Percentiles rank a stretch among this genome's conserved stretches.
Evolutionary conservation across 92 coral and sea anemone genomes (phyloP).

Genomic region (Epizoanthus stellaris): DNA sequence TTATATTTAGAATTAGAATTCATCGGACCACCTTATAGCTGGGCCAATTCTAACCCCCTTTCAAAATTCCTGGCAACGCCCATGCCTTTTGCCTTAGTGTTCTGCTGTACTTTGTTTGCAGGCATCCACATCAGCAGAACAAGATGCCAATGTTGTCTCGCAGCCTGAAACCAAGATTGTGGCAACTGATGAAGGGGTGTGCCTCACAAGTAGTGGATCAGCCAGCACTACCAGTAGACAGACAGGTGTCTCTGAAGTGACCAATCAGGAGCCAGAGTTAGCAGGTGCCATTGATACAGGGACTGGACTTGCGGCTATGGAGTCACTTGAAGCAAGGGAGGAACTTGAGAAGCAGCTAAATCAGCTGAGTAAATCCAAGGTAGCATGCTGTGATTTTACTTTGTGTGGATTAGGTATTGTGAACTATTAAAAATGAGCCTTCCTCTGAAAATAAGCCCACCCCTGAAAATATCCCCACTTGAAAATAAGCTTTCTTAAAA

Average conservation of each 20-base stretch:
- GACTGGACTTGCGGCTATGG: conserved; percentile 48
- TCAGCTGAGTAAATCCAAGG: conserved; percentile 80
- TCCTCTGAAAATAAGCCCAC: too few species aligned
- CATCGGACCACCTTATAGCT: neutral
- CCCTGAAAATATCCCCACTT: too few species aligned
- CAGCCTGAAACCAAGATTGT: neutral
- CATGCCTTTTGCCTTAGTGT: neutral
- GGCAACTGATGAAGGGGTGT: neutral
- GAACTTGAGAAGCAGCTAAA: conserved; percentile 78
- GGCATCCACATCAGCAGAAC: conserved; percentile 1
- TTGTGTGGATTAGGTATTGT: too few species aligned
- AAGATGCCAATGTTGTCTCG: neutral
- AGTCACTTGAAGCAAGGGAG: conserved; percentile 74
- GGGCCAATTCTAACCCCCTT: too few species aligned
- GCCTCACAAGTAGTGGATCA: neutral
- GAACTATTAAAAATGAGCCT: too few species aligned
- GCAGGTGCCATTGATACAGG: conserved; percentile 40
- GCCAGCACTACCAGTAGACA: conserved; percentile 12
- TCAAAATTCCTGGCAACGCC: neutral
- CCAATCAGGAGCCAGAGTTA: conserved; percentile 40
- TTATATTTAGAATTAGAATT: too few species aligned
- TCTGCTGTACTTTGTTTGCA: neutral
- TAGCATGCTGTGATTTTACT: neutral
- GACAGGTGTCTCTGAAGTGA: conserved; percentile 43
- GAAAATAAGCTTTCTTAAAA: too few species aligned